Percentiles rank a stretch among this genome's conserved stretches.
These are phyloP conservation scores for Merops nubicus DNA, from an alignment of 2,113 vertebrate species.

Conservation along the genomic window DNA sequence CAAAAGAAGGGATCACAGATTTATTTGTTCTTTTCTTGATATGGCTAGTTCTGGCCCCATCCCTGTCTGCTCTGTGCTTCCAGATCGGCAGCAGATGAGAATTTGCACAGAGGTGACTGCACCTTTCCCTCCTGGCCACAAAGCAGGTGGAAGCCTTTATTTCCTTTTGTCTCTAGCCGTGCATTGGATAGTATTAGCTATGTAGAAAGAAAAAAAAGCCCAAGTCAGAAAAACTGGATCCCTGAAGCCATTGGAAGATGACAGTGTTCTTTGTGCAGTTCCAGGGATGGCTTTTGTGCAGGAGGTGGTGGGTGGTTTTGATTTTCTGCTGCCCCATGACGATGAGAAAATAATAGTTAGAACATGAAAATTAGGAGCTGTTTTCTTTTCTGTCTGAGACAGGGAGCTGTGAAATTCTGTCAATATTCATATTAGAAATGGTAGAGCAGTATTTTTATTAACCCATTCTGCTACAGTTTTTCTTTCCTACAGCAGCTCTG, in stretches of 20 bases:
- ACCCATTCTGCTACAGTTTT: not conserved
- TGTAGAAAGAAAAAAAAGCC: not conserved
- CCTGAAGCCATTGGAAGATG: not conserved
- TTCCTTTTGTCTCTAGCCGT: not conserved
- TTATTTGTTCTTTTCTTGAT: not conserved
- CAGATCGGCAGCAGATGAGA: not conserved
- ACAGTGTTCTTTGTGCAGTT: not conserved
- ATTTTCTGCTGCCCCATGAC: not conserved
- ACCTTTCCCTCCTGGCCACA: not conserved
- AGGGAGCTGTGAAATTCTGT: not conserved
- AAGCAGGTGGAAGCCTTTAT: not conserved
- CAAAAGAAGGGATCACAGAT: not conserved
- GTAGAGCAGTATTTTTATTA: slow-evolving; percentile 7
- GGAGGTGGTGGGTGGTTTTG: slow-evolving; percentile 16
- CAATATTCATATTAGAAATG: not conserved
- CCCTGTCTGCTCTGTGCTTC: not conserved
- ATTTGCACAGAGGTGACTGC: not conserved
- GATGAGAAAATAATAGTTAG: slow-evolving; percentile 3
- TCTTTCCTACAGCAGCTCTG: not conserved
- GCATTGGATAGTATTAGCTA: not conserved
- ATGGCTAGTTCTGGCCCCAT: not conserved
- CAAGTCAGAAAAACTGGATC: not conserved
- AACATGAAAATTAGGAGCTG: slow-evolving; percentile 9
- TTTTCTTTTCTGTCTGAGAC: slow-evolving; percentile 34
- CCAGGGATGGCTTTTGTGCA: not conserved